Evolutionary conservation across 2,797 vertebrate genomes (phyloP).

Genomic region (Aulostomus chinensis): DNA sequence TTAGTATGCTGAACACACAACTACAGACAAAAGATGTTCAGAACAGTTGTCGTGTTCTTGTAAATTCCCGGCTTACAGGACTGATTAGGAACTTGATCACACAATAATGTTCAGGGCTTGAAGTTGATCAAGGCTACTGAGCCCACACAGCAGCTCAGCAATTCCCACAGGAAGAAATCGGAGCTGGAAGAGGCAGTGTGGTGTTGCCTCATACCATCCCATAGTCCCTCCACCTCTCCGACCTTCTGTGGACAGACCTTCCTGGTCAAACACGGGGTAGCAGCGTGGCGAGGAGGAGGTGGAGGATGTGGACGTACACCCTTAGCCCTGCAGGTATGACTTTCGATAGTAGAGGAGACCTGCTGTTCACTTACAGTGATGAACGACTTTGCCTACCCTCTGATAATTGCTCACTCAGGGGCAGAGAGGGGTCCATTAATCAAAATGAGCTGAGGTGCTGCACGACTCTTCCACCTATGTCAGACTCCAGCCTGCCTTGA

Average conservation of each 20-base stretch:
- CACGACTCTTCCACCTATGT: constrained; percentile 64
- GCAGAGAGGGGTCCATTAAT: constrained; percentile 85
- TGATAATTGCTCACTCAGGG: constrained; percentile 88
- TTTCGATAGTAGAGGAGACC: constrained; percentile 62
- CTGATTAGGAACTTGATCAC: constrained; percentile 51
- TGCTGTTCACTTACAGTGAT: constrained; percentile 79
- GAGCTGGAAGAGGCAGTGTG: constrained; percentile 31
- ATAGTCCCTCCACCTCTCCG: constrained; percentile 17
- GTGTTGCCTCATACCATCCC: constrained; percentile 17
- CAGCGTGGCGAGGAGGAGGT: constrained; percentile 6
- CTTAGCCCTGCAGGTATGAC: constrained; percentile 65
- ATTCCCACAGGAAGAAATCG: constrained; percentile 61
- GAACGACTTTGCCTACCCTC: constrained; percentile 81
- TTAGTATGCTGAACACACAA: constrained; percentile 35
- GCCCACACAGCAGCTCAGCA: constrained; percentile 40
- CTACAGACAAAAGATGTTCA: constrained; percentile 19
- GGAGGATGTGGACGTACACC: constrained; percentile 32
- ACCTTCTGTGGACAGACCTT: constrained; percentile 35
- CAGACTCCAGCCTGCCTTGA: constrained; percentile 57
- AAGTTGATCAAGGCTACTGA: constrained; percentile 46
- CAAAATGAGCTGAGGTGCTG: constrained; percentile 78
- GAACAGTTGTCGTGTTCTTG: constrained; percentile 28
- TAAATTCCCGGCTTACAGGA: too few species aligned
- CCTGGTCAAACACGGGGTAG: constrained; percentile 30
- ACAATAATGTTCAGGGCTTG: constrained; percentile 29